These are phyloP conservation scores for Cepaea hortensis DNA, from an alignment of 2,888 invertebrate species.

Conservation along the genomic window DNA sequence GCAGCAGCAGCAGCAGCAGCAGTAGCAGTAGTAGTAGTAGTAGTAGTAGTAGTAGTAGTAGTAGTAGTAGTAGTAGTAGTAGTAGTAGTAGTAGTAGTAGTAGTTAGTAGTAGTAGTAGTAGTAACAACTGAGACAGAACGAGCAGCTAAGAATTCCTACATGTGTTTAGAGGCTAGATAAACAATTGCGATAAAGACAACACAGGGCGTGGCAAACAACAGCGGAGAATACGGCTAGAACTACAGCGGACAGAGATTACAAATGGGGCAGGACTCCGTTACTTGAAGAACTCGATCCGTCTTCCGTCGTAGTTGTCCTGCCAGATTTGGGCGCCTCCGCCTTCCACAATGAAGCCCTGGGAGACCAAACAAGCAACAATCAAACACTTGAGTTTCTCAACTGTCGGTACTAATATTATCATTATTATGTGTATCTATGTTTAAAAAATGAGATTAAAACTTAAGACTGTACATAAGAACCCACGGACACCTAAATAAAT, in stretches of 20 bases:
- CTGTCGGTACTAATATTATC: no score
- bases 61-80: slow-evolving; percentile 37
- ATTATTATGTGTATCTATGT: no score
- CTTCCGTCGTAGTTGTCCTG: slow-evolving; percentile 83
- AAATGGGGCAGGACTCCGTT: slow-evolving; percentile 5
- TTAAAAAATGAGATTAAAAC: no score
- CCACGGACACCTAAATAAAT: no score
- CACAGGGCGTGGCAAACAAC: no score
- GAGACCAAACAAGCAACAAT: neutral
- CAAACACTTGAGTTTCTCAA: no score
- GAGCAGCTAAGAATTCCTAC: no score
- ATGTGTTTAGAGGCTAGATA: no score
- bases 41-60: slow-evolving; percentile 39
- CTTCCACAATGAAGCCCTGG: slow-evolving; percentile 83
- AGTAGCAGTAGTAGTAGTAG: slow-evolving; percentile 39
- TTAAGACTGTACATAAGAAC: no score
- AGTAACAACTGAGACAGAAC: neutral
- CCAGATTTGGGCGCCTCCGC: slow-evolving; percentile 84
- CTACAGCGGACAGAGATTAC: no score
- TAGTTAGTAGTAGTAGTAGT: slow-evolving; percentile 12
- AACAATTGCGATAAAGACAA: no score
- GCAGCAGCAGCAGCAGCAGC: slow-evolving; percentile 29
- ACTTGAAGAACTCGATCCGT: slow-evolving; percentile 83
- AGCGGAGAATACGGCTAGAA: no score
- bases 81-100: slow-evolving; percentile 39